Evolutionary conservation across 2,888 invertebrate genomes (phyloP).

Genomic region (Cataglyphis rosenhaueri): DNA sequence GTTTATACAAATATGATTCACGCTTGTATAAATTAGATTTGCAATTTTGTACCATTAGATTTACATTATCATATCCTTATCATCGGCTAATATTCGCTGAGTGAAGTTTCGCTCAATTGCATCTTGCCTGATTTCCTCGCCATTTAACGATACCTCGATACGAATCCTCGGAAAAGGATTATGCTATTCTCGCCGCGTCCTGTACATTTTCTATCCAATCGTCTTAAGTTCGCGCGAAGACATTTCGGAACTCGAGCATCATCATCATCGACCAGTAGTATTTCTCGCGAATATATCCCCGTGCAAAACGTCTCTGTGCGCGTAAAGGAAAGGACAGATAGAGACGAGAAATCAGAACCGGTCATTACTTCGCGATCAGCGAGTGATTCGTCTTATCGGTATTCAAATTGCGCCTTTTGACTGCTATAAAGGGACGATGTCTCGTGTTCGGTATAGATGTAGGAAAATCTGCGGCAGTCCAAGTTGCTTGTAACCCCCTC

Average conservation of each 20-base stretch:
- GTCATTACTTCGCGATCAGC: constrained; percentile 82
- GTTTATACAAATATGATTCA: background rate
- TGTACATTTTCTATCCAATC: constrained; percentile 22
- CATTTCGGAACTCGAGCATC: background rate
- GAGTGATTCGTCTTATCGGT: constrained; percentile 82
- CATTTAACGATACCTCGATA: constrained; percentile 19
- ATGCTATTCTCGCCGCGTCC: background rate
- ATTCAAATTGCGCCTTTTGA: constrained; percentile 78
- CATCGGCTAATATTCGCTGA: constrained; percentile 4
- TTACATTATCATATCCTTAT: background rate
- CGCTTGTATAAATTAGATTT: background rate
- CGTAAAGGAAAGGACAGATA: constrained; percentile 34
- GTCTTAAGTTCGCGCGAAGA: constrained; percentile 15
- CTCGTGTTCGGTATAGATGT: constrained; percentile 45
- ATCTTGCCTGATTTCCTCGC: background rate
- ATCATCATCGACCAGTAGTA: background rate
- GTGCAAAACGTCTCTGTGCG: background rate
- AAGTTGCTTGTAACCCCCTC: constrained; percentile 70
- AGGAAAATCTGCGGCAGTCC: constrained; percentile 78
- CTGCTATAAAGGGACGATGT: constrained; percentile 27
- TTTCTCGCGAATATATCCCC: background rate
- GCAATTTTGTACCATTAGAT: background rate
- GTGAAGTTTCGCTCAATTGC: constrained; percentile 13
- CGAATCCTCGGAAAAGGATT: background rate
- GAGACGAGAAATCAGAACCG: constrained; percentile 62